Base-by-base conservation (phyloP, 2,113 vertebrate species). In the Leucosticte australis region DNA sequence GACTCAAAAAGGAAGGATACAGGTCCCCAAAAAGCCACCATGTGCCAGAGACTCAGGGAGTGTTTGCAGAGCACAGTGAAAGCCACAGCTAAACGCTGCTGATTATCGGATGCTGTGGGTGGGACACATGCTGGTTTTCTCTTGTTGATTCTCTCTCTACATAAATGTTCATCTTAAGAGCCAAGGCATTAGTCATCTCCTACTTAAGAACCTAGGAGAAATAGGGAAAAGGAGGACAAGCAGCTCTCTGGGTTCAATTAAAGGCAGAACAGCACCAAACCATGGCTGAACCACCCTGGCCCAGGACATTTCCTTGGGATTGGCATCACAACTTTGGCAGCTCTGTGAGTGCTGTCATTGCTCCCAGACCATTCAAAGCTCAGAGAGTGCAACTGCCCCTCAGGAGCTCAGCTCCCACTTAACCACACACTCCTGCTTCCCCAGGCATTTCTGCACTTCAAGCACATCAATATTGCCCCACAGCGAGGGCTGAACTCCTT, bases 181-280 rank as follows among this genome's bases (percentile, higher is more conserved):
- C 94, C 91, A 95, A 95, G 89, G 65, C 57, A 87, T 97, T 89
- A 92, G 67, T 95, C 96, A 94, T 89, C 89, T 44, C 31, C 62
- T 62, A 46, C 65, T 92, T 69, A 74, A 87, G 50, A 93, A 81
- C 44, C 52, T 17, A 4, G 23, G 62, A 91, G 41, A 90, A 92
- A 71, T 30, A 71, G 37, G 28, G 64, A 83, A 90, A 85, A 7
- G 7, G 64, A 73, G 30, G 49, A 91, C 74, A 73, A 73, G 75
- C 37, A 13, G 70, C 57, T 89, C 46, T 56, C 77, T 64, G 60
- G 41, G 22, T 64, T 59, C 56, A 37, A 41, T 60, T 94, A 89
- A 79, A 89, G 44, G 83, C 86, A 84, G 44, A 83, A 20, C 7
- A 22, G 44, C 49, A 76, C 18, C 44, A 83, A 73, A 65, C 15